Base-by-base conservation (phyloP, 2,888 invertebrate species). In the Drosophila mercatorum region DNA sequence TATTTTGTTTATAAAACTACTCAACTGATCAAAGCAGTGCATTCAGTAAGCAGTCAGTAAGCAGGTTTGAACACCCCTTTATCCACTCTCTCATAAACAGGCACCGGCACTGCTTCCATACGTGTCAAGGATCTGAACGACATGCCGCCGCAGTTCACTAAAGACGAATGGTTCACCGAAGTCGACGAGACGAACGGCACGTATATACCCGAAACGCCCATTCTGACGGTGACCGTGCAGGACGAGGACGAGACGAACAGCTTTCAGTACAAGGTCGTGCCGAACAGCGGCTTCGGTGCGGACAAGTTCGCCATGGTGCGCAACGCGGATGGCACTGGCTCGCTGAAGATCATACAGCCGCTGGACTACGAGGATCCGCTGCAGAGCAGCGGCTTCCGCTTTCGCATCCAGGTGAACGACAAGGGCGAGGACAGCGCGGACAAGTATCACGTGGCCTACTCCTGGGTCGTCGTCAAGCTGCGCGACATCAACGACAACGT, bases 401-500 rank as follows among this genome's bases (percentile, higher is more conserved):
- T 98, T 94, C 96, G 97, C 84, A 98, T 98, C 91, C 97, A 97
- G 94, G 97, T 97, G 71, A 97, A 97, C 91, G 97, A 97, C 92
- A 88, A 97, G 94, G 97, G 97, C 26, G 97, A 97, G 93, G 97
- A 97, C 91, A 97, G 97, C 90, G 97, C 97, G 92, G 97, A 99
- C 93, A 98, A 98, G 93, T 97, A 98, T 92, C 98, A 98, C 93
- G 97, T 98, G 75, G 98, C 98, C 69, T 97, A 97, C 93, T 98
- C 98, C 3, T 97, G 97, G 97, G 97, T 98, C 72, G 96, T 97
- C 69, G 97, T 98, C 55, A 97, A 96, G 91, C 94, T 99, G 76
- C 95, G 97, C 64, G 99, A 99, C 92, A 97, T 97, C 84, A 99
- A 99, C 93, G 99, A 99, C 94, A 98, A 99, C 94, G 97, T 97